These are phyloP conservation scores for Euborellia annulipes DNA, from an alignment of 1,140 invertebrate genomes.

Conservation along the genomic window DNA sequence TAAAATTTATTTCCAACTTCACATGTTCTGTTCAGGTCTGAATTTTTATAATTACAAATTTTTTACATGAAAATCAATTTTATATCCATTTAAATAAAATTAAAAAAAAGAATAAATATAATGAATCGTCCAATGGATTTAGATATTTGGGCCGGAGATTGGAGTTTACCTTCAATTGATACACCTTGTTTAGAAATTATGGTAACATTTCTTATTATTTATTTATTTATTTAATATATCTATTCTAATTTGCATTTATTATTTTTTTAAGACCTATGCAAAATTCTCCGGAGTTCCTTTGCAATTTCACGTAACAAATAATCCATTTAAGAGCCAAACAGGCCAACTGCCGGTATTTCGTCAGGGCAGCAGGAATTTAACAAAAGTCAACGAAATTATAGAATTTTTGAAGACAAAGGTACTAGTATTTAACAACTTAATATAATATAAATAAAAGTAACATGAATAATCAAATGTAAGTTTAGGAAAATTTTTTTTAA, in stretches of 20 bases:
- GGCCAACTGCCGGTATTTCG: conserved; percentile 51
- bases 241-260: conserved; percentile 9
- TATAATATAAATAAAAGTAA: too few relatives aligned
- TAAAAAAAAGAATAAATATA: conserved; percentile 6
- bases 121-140: conserved; percentile 33
- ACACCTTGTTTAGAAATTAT: conserved; percentile 58
- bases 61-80: too few relatives aligned
- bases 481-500: too few relatives aligned
- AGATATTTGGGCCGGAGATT: conserved; percentile 66
- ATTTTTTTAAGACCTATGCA: conserved; percentile 46
- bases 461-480: too few relatives aligned
- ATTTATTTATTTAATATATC: neutral
- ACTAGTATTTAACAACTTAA: too few relatives aligned
- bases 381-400: conserved; percentile 45
- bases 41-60: too few relatives aligned
- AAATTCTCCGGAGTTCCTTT: conserved; percentile 55
- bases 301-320: conserved; percentile 44
- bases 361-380: conserved; percentile 36
- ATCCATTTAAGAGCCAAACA: conserved; percentile 49
- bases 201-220: conserved; percentile 34
- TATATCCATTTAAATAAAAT: neutral
- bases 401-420: conserved; percentile 37
- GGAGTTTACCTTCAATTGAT: conserved; percentile 69
- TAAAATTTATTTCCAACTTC: too few relatives aligned
- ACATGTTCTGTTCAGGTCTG: too few relatives aligned